Evolutionary conservation across 2,888 invertebrate species (phyloP), one percentile per base, ranked within the genome.

Genomic region (Germaria angustata): DNA sequence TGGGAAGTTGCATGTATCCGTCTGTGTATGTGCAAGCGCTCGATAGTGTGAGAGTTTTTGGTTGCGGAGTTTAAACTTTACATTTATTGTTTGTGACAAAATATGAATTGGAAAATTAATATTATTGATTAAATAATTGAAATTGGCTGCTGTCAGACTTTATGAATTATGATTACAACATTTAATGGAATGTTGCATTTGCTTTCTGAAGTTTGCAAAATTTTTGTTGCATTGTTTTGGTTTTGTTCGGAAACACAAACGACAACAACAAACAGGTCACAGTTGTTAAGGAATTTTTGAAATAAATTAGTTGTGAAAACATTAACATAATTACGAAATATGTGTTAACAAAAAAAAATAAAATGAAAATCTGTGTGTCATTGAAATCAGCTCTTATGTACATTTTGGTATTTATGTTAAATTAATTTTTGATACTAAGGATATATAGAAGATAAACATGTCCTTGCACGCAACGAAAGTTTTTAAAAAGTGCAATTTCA

Each of bases 101-200:
- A 90, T 90, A 89, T 90, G 90, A 91, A 90, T 90, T 88, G 90
- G 61, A 90, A 90, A 90, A 91, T 91, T 91, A 91, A 90, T 91
- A 90, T 89, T 90, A 91, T 90, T 90, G 91, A 90, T 90, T 91
- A 90, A 90, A 90, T 91, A 90, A 91, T 91, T 90, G 91, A 90
- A 90, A 89, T 89, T 88, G 90, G 89, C 89, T 88, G 75, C 79
- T 89, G 88, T 88, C 87, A 85, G 84, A 85, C 85, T 59, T 17
- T 53, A 73, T 77, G 66, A 82, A 76, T 82, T 79, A 82, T 82
- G 79, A 49, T 59, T 32, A 46, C 46, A 71, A 71, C 41, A 78
- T 71, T 57, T 71, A 39, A 59, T 71, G 34, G 71, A 71, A 63
- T 65, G 36, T 61, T 78, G 66, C 44, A 73, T 41, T 75, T 75